These are phyloP conservation scores for Dasypus novemcinctus DNA, from an alignment of 2,113 vertebrate species.

Conservation along the genomic window DNA sequence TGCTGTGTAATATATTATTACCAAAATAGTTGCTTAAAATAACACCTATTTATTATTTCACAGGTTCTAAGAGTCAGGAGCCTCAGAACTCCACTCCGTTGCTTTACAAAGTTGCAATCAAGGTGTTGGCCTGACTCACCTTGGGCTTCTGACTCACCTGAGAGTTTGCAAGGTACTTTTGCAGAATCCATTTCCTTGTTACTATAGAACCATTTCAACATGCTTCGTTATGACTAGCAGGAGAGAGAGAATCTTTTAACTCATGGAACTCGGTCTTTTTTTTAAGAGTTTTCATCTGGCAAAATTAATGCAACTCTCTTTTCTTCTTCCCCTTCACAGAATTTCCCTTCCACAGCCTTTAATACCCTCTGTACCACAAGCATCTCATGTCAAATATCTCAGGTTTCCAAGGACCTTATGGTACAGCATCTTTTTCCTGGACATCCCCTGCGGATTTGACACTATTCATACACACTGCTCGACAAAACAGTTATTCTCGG, in stretches of 20 bases:
- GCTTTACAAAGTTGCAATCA: neutral
- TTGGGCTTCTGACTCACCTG: no score
- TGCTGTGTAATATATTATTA: neutral
- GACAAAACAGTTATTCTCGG: neutral
- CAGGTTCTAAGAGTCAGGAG: neutral
- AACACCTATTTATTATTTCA: no score
- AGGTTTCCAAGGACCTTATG: neutral
- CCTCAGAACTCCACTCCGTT: neutral
- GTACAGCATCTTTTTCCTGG: neutral
- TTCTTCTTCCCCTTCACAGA: neutral
- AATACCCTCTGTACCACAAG: neutral
- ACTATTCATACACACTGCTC: neutral
- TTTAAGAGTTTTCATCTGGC: neutral
- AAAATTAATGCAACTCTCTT: neutral
- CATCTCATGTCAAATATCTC: neutral
- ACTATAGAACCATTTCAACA: neutral
- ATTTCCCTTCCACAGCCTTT: neutral
- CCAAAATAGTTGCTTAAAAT: neutral
- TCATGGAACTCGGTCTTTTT: rapidly evolving
- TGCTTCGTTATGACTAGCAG: neutral
- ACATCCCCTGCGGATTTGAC: neutral
- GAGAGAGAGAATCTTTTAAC: neutral
- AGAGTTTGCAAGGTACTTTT: neutral
- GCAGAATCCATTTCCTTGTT: neutral
- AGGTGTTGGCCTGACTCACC: no score